These are phyloP conservation scores for Pachyseris speciosa DNA, from an alignment of 64 coral and sea anemone genomes.

Conservation along the genomic window DNA sequence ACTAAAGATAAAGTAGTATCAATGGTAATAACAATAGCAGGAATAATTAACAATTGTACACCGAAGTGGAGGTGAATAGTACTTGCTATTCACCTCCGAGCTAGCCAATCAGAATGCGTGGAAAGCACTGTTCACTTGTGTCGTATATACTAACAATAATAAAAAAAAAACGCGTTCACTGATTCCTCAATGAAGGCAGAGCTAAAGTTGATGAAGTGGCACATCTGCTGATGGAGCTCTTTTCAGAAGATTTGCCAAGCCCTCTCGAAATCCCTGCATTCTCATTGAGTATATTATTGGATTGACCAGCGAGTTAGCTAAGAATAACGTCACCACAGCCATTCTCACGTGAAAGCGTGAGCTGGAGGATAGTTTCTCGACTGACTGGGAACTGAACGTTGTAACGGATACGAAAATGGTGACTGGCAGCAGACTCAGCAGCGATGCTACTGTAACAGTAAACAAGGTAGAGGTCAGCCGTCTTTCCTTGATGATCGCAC, in stretches of 20 bases:
- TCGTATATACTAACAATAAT: no score
- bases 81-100: no score
- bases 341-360: background rate
- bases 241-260: background rate
- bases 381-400: background rate
- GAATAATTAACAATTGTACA: no score
- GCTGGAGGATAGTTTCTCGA: background rate
- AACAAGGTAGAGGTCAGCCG: background rate
- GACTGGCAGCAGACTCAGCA: background rate
- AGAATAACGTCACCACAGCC: background rate
- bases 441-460: background rate
- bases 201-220: background rate
- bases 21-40: no score
- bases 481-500: background rate
- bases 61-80: no score
- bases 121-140: no score
- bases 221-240: background rate
- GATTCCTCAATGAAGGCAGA: no score
- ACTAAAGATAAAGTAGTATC: no score
- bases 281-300: background rate
- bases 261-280: background rate
- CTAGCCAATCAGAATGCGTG: no score
- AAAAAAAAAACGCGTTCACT: no score
- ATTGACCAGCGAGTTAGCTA: background rate
- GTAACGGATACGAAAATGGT: background rate